Base-by-base conservation (phyloP, 2,797 vertebrate genomes). In the Novumbra hubbsi region DNA sequence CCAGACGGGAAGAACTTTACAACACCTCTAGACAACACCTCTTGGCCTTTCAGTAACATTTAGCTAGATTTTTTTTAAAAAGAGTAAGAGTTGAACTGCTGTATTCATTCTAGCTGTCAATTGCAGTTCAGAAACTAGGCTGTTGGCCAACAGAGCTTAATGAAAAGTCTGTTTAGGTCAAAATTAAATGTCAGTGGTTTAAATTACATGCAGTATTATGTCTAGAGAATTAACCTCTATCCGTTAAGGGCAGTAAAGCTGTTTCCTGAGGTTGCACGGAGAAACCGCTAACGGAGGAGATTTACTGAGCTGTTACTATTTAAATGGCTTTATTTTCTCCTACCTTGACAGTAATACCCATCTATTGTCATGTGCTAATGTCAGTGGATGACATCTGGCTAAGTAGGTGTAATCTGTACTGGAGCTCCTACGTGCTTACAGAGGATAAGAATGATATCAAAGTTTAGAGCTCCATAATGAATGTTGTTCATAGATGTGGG, bases 211-310 rank as follows among this genome's bases (percentile, higher is more conserved):
- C 70, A 1, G 66, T 81, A 76, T 87, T 83, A 81, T 76, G 77
- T 81, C 73, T 79, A 38, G 52, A 32, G 88, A 87, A 89, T 92
- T 86, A 88, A 88, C 87, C 85, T 89, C 83, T 24, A 79, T 76
- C 81, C 79, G 78, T 50, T 9, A 34, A 65, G 27, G 11, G n/a
- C 45, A 16, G n/a, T 45, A 75, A 76, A 66, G 77, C 70, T 62
- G 76, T 60, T 79, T 66, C 41, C 70, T 81, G 71, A 71, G 45
- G 48, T 73, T 50, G 62, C 71, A 70, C 63, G 52, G 38, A 28
- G 68, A 64, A 69, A 38, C 41, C 76, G 71, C 82, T 45, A 11
- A 45, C 41, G 12, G 41, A 16, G 19, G 67, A 7, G 34, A 60
- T 75, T 76, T 66, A 60, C 71, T 45, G 15, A 9, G 32, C 69